These are phyloP conservation scores for Toxonevra muliebris DNA, from an alignment of 2,888 invertebrate species.

Conservation along the genomic window DNA sequence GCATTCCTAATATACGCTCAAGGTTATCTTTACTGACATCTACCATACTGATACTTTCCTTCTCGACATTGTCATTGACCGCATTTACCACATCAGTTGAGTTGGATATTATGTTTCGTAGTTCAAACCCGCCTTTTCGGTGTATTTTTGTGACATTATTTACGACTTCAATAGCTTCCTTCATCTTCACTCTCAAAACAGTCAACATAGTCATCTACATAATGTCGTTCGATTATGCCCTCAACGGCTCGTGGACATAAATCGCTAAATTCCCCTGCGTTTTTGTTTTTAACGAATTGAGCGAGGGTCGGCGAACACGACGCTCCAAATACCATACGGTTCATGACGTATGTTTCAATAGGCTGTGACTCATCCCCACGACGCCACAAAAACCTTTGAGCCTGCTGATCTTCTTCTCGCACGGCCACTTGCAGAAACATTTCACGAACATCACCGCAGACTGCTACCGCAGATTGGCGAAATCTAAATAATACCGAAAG, in stretches of 20 bases:
- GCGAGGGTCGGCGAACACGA: slow-evolving; percentile 31
- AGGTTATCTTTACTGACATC: no score
- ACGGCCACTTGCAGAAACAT: slow-evolving; percentile 52
- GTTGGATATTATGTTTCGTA: slow-evolving; percentile 27
- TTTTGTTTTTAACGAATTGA: slow-evolving; percentile 33
- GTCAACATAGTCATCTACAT: slow-evolving; percentile 34
- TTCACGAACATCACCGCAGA: slow-evolving; percentile 52
- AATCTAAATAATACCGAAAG: slow-evolving; percentile 47
- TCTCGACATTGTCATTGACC: no score
- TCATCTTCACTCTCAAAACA: slow-evolving; percentile 30
- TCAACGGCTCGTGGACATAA: slow-evolving; percentile 23
- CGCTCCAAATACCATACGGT: slow-evolving; percentile 27
- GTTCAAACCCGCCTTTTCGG: slow-evolving; percentile 25
- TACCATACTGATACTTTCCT: no score
- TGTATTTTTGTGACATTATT: slow-evolving; percentile 30
- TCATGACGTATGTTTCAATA: slow-evolving; percentile 27
- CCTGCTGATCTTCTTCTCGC: slow-evolving; percentile 13
- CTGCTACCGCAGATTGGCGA: slow-evolving; percentile 41
- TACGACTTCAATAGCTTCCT: slow-evolving; percentile 18
- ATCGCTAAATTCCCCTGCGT: slow-evolving; percentile 1
- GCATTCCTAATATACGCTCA: background rate
- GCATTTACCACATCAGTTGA: no score
- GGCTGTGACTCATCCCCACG: slow-evolving; percentile 1
- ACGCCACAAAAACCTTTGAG: slow-evolving; percentile 30
- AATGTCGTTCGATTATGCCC: slow-evolving; percentile 27